Percentiles rank a stretch among this genome's conserved stretches.
Evolutionary conservation across 23 tunicate genomes (phyloP).

Genomic region (Ascidia mentula): DNA sequence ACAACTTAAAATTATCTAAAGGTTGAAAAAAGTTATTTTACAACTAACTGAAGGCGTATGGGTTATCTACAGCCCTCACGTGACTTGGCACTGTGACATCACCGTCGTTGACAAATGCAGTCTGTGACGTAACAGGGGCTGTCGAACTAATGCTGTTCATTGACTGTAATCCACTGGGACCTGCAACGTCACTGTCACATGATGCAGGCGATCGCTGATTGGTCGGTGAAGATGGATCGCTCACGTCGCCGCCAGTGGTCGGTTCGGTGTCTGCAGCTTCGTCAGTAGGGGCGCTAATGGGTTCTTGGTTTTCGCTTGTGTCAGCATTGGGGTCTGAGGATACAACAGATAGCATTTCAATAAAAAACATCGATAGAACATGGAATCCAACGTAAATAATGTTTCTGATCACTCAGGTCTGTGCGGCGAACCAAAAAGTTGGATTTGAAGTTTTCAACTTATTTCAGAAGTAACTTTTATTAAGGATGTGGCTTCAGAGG

Average conservation of each 20-base stretch:
- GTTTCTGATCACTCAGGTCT: too few species aligned
- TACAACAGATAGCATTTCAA: not conserved
- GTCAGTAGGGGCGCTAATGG: not conserved
- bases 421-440: too few species aligned
- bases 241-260: not conserved
- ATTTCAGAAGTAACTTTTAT: too few species aligned
- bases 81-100: not conserved
- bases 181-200: not conserved
- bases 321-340: not conserved
- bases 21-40: too few species aligned
- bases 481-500: too few species aligned
- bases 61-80: slow-evolving; percentile 45
- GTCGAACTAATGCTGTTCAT: not conserved
- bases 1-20: too few species aligned
- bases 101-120: not conserved
- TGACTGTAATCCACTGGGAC: not conserved
- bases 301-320: not conserved
- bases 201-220: not conserved
- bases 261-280: not conserved
- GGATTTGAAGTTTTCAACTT: too few species aligned
- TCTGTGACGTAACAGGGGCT: not conserved
- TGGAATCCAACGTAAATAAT: too few species aligned
- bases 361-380: too few species aligned
- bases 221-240: not conserved
- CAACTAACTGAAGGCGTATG: slow-evolving; percentile 37